These are phyloP conservation scores for Cynocephalus volans DNA, from an alignment of 2,113 vertebrate species.

Conservation along the genomic window DNA sequence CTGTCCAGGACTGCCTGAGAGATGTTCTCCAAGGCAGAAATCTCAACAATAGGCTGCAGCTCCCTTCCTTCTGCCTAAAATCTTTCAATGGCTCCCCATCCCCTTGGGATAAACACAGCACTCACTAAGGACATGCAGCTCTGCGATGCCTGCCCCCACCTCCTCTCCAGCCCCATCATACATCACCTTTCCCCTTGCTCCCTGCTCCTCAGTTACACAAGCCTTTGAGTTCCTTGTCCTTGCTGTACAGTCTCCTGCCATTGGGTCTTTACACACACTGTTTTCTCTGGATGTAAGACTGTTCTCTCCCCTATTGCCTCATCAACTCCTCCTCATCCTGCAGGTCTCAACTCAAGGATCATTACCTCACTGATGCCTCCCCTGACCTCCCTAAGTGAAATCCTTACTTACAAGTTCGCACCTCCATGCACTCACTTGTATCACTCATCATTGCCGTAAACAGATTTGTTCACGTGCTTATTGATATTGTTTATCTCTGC, in stretches of 20 bases:
- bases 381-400: neutral
- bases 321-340: no score
- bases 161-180: neutral
- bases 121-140: accelerated
- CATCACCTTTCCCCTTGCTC: neutral
- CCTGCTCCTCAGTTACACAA: neutral
- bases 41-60: neutral
- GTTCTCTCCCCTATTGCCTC: neutral
- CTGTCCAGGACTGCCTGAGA: neutral
- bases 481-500: neutral
- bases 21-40: neutral
- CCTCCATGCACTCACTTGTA: neutral
- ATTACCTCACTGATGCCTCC: neutral
- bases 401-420: neutral
- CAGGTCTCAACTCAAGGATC: neutral
- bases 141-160: neutral
- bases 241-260: neutral
- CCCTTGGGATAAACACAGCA: neutral
- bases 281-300: neutral
- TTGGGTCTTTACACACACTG: neutral
- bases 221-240: neutral
- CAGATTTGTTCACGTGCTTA: neutral
- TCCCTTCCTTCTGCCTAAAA: neutral
- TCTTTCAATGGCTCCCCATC: neutral
- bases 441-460: neutral